Evolutionary conservation across 2,113 vertebrate species (phyloP).

Genomic region (Cheilinus undulatus): DNA sequence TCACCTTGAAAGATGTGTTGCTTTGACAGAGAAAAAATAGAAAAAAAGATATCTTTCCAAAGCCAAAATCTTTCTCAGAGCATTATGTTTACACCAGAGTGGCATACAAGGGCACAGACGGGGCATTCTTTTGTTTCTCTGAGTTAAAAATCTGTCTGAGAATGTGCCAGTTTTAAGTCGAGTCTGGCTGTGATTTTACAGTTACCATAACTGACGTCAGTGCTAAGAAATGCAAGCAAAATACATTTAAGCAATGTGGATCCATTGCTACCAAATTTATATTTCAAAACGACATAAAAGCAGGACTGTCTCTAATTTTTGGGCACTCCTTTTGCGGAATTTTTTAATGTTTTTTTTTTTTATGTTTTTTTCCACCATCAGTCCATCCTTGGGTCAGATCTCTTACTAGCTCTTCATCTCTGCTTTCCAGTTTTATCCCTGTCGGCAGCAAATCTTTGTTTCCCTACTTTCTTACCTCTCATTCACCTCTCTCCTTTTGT

Average conservation of each 20-base stretch:
- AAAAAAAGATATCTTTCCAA: fast-evolving
- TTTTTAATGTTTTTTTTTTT: not conserved
- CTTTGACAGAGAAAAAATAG: not conserved
- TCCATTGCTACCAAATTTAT: not conserved
- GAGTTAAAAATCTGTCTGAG: not conserved
- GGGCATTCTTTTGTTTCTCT: not conserved
- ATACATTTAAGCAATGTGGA: not conserved
- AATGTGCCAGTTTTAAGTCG: not conserved
- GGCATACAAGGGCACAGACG: not conserved
- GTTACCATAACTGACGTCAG: too few relatives aligned
- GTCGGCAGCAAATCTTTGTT: constrained; percentile 4
- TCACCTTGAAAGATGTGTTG: not conserved
- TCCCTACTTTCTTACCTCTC: constrained; percentile 9
- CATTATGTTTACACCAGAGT: not conserved
- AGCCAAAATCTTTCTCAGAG: not conserved
- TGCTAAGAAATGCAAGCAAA: too few relatives aligned
- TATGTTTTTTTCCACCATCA: not conserved
- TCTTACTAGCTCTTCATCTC: constrained; percentile 27
- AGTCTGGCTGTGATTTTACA: constrained; percentile 1
- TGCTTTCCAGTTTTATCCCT: not conserved
- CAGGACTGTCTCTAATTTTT: not conserved
- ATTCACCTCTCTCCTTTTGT: constrained; percentile 47
- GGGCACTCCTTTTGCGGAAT: not conserved
- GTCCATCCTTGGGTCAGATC: constrained; percentile 2
- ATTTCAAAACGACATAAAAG: not conserved